Conservation (phyloP, 2,113 vertebrate genomes). For the Colaptes auratus region DNA sequence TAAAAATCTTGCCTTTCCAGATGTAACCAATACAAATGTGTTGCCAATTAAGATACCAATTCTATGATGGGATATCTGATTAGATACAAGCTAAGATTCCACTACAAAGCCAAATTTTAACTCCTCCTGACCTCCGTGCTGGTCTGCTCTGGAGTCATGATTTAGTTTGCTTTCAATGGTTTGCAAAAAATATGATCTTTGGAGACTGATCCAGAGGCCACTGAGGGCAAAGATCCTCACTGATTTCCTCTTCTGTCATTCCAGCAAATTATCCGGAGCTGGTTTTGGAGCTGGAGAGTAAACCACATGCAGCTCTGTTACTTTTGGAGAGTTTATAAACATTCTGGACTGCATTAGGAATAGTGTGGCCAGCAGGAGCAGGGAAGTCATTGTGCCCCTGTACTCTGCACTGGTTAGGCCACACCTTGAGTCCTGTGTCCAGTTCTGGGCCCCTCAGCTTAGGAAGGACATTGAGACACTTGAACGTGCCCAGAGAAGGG, state of each 20-base stretch:
- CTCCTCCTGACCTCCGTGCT: not conserved
- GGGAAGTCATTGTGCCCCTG: no score
- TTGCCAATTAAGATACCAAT: not conserved
- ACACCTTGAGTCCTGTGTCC: no score
- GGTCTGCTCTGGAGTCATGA: not conserved
- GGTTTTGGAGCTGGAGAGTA: not conserved
- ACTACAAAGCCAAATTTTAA: not conserved
- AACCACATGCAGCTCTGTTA: not conserved
- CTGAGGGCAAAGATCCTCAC: not conserved
- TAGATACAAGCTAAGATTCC: not conserved
- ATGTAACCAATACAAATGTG: not conserved
- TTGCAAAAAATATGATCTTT: accelerated
- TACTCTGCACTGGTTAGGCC: no score
- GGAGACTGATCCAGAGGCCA: not conserved
- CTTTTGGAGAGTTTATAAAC: not conserved
- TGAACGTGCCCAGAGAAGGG: no score
- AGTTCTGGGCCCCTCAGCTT: no score
- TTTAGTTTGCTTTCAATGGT: not conserved
- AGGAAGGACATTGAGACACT: no score
- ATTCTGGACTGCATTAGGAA: no score
- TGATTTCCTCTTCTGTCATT: not conserved
- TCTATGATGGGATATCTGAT: not conserved
- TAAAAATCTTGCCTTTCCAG: not conserved
- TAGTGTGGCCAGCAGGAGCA: no score
- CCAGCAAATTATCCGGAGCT: not conserved